phyloP scores from a whole-genome alignment of 2,888 invertebrate genomes.

The Eustalomyia histrio region DNA sequence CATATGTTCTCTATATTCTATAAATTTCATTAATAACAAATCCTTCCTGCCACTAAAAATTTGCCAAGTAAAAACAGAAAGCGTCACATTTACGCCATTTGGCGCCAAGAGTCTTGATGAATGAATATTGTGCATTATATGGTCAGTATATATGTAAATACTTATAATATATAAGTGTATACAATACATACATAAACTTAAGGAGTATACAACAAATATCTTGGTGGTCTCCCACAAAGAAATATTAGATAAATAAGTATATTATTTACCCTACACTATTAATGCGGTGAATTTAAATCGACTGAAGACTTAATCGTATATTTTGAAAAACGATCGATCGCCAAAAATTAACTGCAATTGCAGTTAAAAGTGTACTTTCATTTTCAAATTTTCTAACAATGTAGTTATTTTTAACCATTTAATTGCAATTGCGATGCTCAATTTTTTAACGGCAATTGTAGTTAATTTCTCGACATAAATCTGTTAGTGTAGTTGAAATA shows the following conservation, averaged over 20 bases:
- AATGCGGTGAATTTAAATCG: neutral
- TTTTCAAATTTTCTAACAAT: too few species aligned
- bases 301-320: too few species aligned
- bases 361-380: too few species aligned
- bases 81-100: constrained; percentile 52
- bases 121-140: constrained; percentile 47
- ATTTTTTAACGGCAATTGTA: too few species aligned
- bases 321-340: too few species aligned
- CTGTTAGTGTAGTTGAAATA: too few species aligned
- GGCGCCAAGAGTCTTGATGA: constrained; percentile 62
- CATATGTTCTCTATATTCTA: neutral
- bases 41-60: constrained; percentile 18
- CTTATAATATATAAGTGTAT: neutral
- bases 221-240: constrained; percentile 40
- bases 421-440: too few species aligned
- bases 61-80: constrained; percentile 42
- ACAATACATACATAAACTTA: neutral
- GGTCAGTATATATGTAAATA: constrained; percentile 17
- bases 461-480: too few species aligned
- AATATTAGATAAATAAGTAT: constrained; percentile 18
- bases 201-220: neutral
- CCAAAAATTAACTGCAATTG: too few species aligned
- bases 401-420: too few species aligned
- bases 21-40: constrained; percentile 50
- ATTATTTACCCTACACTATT: neutral